Base-by-base conservation (phyloP, 2,113 vertebrate species). In the Cephalopterus ornatus region DNA sequence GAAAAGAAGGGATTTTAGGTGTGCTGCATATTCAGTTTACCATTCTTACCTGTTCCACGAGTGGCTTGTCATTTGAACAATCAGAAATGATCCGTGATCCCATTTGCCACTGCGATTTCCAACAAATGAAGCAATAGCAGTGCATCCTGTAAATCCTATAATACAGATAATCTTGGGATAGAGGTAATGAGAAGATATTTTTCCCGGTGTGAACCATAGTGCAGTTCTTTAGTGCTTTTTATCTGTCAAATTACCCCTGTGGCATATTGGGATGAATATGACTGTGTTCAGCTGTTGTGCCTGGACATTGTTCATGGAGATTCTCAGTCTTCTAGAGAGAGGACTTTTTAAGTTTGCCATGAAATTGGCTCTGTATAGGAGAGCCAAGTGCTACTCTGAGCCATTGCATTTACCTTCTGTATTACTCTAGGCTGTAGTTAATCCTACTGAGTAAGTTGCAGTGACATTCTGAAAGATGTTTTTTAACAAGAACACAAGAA, bases 201-300 rank as follows among this genome's bases (percentile, higher is more conserved):
- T 55, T 33, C 75, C 37, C n/a, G 28, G 11, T 63, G 24, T 70
- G 76, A 86, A 13, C n/a, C 37, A 21, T 44, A 21, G 14, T 76
- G 44, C 7, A 37, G 23, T 77, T 77, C 42, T 67, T 87, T 4
- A 19, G 22, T 47, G 39, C 22, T 76, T 50, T 67, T 66, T 28
- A 0, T 55, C 30, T 58, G 32, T 30, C 68, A 76, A 5, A 61
- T 70, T n/a, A 7, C 19, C n/a, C 8, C 59, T 61, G 27, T 81
- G 44, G 65, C 58, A 22, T 1, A 0, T 1, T 42, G 32, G 33
- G 14, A 30, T 39, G 49, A 28, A 4, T 0, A 8, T 44, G 71
- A 24, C 11, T 50, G 24, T 32, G 6, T 55, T 73, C 46, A 37
- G 0, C 47, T 39, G 5, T 5, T 81, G 32, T 62, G 37, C 55